phyloP scores from a whole-genome alignment of 2,797 vertebrate genomes.

The Alca torda region DNA sequence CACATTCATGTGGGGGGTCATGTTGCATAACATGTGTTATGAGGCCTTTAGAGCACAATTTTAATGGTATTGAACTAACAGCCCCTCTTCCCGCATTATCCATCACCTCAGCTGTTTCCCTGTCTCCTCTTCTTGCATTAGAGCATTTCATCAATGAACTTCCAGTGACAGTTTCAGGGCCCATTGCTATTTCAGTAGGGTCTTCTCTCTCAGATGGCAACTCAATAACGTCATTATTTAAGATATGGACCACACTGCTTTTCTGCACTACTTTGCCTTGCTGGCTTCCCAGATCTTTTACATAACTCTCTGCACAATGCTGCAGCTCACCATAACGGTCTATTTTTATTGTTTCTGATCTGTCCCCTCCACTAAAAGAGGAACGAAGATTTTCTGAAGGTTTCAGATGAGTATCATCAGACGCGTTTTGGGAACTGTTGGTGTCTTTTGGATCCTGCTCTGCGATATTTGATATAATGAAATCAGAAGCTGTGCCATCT shows the following conservation, averaged over 20 bases:
- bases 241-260: not conserved
- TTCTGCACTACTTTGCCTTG: not conserved
- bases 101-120: not conserved
- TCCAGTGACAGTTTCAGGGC: not conserved
- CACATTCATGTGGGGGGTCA: not conserved
- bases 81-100: not conserved
- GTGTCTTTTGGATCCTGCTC: conserved; percentile 28
- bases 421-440: not conserved
- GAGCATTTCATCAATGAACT: not conserved
- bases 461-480: not conserved
- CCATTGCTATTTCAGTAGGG: not conserved
- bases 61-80: conserved; percentile 33
- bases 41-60: conserved; percentile 52
- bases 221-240: not conserved
- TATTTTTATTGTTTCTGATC: conserved; percentile 23
- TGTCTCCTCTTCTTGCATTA: not conserved
- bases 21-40: conserved; percentile 42
- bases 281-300: conserved; percentile 4
- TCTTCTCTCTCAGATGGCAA: not conserved
- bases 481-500: conserved; percentile 1
- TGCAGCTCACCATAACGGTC: not conserved
- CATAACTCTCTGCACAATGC: not conserved
- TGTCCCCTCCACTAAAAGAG: not conserved
- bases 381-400: not conserved
- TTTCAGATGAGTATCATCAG: not conserved